These are phyloP conservation scores for Chloromyia formosa DNA, from an alignment of 2,888 invertebrate genomes.

Conservation along the genomic window DNA sequence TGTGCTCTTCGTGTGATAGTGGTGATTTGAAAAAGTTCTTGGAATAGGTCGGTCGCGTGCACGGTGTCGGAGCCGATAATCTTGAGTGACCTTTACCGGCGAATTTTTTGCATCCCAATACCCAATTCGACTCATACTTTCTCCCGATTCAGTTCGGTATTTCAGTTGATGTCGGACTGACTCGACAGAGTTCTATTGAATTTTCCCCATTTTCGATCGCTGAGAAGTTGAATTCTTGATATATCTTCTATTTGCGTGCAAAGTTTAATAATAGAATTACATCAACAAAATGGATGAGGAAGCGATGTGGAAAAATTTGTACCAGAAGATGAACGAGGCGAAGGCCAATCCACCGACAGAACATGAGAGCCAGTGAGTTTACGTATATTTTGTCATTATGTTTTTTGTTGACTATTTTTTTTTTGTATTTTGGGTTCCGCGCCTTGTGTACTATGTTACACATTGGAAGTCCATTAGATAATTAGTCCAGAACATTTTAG, in stretches of 20 bases:
- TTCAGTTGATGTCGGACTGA: neutral
- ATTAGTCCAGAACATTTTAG: too few relatives aligned
- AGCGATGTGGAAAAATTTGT: constrained; percentile 80
- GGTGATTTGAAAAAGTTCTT: neutral
- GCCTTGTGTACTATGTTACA: neutral
- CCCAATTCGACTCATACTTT: too few relatives aligned
- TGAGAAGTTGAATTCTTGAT: neutral
- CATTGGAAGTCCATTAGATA: too few relatives aligned
- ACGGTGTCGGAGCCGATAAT: neutral
- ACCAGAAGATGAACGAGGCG: constrained; percentile 71
- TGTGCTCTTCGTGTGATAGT: neutral
- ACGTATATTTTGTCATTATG: constrained; percentile 2
- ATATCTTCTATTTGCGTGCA: neutral
- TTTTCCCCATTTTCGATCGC: neutral
- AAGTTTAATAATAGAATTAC: constrained; percentile 32
- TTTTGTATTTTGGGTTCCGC: neutral
- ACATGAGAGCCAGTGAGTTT: constrained; percentile 73
- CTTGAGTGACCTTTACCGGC: constrained; percentile 9
- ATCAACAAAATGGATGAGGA: constrained; percentile 66
- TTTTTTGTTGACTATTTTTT: neutral
- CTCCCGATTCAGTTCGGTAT: neutral
- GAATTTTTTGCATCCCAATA: neutral
- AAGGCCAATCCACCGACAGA: constrained; percentile 73
- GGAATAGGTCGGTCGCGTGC: neutral
- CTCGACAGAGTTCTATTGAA: neutral